Evolutionary conservation across 1,140 invertebrate genomes (phyloP).

Genomic region (Orius insidiosus): DNA sequence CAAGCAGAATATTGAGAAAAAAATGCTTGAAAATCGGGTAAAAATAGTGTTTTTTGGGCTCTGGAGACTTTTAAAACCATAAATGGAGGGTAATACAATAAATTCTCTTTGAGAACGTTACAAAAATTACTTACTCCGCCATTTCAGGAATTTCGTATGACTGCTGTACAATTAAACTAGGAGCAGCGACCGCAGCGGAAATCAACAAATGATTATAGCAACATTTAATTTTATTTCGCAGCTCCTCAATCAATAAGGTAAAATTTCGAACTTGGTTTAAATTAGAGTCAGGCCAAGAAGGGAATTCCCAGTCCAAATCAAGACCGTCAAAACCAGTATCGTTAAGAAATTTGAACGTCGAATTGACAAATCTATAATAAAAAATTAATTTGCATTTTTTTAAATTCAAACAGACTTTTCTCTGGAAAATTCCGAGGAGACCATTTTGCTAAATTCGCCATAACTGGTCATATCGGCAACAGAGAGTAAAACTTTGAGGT

Average conservation of each 20-base stretch:
- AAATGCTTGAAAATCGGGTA: no score
- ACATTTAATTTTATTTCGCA: slow-evolving; percentile 40
- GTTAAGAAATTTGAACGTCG: slow-evolving; percentile 39
- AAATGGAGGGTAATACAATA: no score
- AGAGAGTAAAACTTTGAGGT: slow-evolving; percentile 59
- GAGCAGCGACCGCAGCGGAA: slow-evolving; percentile 58
- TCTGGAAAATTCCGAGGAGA: slow-evolving; percentile 42
- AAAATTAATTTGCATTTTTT: slow-evolving; percentile 2
- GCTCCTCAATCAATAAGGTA: slow-evolving; percentile 48
- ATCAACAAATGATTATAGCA: slow-evolving; percentile 39
- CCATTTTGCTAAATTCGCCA: slow-evolving; percentile 48
- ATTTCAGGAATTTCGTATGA: slow-evolving; percentile 60
- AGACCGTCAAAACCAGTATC: slow-evolving; percentile 56
- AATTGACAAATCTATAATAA: slow-evolving; percentile 42
- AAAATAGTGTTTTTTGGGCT: no score
- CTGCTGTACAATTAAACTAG: slow-evolving; percentile 46
- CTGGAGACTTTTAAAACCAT: no score
- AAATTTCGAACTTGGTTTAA: slow-evolving; percentile 48
- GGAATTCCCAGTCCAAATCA: slow-evolving; percentile 82
- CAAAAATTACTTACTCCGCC: slow-evolving; percentile 52
- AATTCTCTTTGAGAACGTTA: no score
- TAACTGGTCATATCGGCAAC: slow-evolving; percentile 45
- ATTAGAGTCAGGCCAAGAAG: slow-evolving; percentile 32
- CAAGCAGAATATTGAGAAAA: no score
- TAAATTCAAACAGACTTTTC: slow-evolving; percentile 29